Conservation (phyloP, 2,888 invertebrate species). For the Drosophila nr. medialis region DNA sequence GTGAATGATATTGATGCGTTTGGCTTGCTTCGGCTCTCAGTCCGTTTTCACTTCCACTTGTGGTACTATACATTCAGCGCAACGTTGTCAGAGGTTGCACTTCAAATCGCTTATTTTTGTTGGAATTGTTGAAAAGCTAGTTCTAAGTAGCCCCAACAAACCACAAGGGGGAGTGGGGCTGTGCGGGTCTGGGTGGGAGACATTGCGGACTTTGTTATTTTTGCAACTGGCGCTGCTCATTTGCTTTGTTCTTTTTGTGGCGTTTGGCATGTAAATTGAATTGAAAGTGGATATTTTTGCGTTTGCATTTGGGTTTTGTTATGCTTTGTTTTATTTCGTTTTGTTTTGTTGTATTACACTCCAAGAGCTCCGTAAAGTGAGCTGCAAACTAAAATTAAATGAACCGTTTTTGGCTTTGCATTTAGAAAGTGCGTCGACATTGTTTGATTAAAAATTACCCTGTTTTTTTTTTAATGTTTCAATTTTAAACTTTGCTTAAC, state of each 20-base stretch:
- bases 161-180: slow-evolving; percentile 10
- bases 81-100: slow-evolving; percentile 56
- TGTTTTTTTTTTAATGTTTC: neutral
- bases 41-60: neutral
- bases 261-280: slow-evolving; percentile 76
- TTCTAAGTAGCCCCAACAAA: slow-evolving; percentile 66
- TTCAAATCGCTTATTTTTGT: slow-evolving; percentile 49
- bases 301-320: slow-evolving; percentile 47
- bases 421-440: slow-evolving; percentile 17
- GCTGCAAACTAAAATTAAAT: slow-evolving; percentile 37
- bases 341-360: neutral
- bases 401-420: slow-evolving; percentile 21
- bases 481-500: neutral
- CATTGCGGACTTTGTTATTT: slow-evolving; percentile 59
- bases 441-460: slow-evolving; percentile 2
- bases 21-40: neutral
- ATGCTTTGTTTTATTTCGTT: slow-evolving; percentile 23
- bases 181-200: neutral
- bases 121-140: slow-evolving; percentile 70
- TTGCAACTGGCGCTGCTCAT: slow-evolving; percentile 69
- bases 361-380: slow-evolving; percentile 11
- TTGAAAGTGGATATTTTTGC: slow-evolving; percentile 70
- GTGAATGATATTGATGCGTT: slow-evolving; percentile 46
- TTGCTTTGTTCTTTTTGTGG: slow-evolving; percentile 71
- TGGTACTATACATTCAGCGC: slow-evolving; percentile 19